phyloP scores from a whole-genome alignment of 2,797 vertebrate species.

The Xerus rutilus region DNA sequence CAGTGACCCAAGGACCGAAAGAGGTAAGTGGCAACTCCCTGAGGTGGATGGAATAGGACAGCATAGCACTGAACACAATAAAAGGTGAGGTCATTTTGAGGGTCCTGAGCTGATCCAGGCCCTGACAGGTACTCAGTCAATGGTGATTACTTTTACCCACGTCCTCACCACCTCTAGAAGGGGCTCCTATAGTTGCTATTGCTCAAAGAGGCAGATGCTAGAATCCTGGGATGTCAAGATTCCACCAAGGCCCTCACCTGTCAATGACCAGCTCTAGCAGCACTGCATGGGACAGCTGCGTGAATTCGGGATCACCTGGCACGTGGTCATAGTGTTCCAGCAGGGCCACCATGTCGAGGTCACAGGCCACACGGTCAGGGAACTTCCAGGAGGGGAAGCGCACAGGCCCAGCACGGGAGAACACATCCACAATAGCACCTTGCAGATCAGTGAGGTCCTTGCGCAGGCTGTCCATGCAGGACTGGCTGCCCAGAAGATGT shows the following conservation, averaged over 20 bases:
- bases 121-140: background rate
- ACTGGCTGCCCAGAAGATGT: slow-evolving; percentile 90
- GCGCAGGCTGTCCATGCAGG: slow-evolving; percentile 93
- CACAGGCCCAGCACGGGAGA: slow-evolving; percentile 92
- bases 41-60: background rate
- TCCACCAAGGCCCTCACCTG: slow-evolving; percentile 88
- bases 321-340: slow-evolving; percentile 93
- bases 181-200: background rate
- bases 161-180: background rate
- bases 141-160: background rate
- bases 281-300: slow-evolving; percentile 93
- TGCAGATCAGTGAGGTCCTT: slow-evolving; percentile 94
- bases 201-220: background rate
- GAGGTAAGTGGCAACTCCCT: background rate
- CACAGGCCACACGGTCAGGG: slow-evolving; percentile 93
- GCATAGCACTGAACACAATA: background rate
- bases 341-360: slow-evolving; percentile 92
- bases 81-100: background rate
- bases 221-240: background rate
- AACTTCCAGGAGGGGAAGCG: slow-evolving; percentile 95
- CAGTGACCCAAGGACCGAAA: background rate
- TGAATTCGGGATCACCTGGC: slow-evolving; percentile 92
- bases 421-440: slow-evolving; percentile 92
- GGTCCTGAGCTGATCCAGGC: background rate
- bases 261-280: slow-evolving; percentile 95